A percentile compares a stretch with the other conserved stretches of the same genome.
Conservation (phyloP, 2,888 invertebrate species). For the Xylota segnis region DNA sequence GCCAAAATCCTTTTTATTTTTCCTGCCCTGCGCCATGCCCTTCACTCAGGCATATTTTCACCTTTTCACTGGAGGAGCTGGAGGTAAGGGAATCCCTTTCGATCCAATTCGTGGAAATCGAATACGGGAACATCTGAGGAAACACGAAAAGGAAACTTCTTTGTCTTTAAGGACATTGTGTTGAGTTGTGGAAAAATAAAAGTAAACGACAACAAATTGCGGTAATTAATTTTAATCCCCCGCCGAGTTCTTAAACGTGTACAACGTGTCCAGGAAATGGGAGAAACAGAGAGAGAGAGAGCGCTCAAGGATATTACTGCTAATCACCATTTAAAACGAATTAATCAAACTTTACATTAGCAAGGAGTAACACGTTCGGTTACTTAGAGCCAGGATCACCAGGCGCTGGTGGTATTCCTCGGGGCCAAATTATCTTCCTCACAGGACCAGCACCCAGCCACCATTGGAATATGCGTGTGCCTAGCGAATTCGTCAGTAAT, state of each 20-base stretch:
- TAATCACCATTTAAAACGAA: slow-evolving; percentile 43
- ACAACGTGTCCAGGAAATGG: background rate
- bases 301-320: slow-evolving; percentile 18
- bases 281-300: background rate
- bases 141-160: background rate
- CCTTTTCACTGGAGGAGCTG: background rate
- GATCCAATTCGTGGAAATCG: slow-evolving; percentile 12
- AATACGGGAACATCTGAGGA: slow-evolving; percentile 14
- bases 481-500: slow-evolving; percentile 64
- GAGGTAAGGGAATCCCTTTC: slow-evolving; percentile 6
- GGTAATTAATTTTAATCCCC: slow-evolving; percentile 40
- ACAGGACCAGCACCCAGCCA: background rate
- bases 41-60: background rate
- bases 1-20: slow-evolving; percentile 24
- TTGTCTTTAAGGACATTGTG: background rate
- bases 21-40: background rate
- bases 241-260: background rate
- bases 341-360: slow-evolving; percentile 44
- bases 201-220: slow-evolving; percentile 37
- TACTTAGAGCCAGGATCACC: background rate
- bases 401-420: background rate
- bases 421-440: slow-evolving; percentile 1
- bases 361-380: slow-evolving; percentile 26
- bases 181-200: slow-evolving; percentile 33
- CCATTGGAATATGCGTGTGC: slow-evolving; percentile 26